phyloP scores from a whole-genome alignment of 30 jellyfish, hydroid and myxozoan genomes.

The Hydra vulgaris region DNA sequence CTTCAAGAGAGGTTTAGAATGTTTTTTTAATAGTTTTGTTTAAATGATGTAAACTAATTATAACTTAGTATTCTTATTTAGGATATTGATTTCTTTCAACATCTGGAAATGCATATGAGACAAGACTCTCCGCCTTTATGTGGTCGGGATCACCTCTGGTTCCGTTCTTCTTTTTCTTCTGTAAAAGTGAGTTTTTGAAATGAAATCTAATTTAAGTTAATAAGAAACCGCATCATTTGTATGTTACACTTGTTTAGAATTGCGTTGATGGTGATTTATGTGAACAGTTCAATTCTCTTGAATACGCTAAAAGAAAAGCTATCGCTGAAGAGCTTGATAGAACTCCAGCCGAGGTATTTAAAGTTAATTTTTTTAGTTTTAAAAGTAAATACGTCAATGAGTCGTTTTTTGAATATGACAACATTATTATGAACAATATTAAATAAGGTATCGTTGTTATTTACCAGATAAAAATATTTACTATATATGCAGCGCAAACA shows the following conservation, averaged over 20 bases:
- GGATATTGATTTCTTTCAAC: conserved; percentile 97
- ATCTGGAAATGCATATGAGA: conserved; percentile 89
- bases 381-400: neutral
- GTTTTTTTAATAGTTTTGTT: neutral
- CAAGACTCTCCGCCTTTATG: conserved; percentile 89
- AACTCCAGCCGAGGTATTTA: conserved; percentile 96
- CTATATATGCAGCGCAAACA: too few species aligned
- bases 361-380: neutral
- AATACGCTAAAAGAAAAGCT: conserved; percentile 58
- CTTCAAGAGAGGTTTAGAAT: neutral
- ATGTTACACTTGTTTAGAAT: conserved; percentile 24
- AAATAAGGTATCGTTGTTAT: too few species aligned
- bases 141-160: conserved; percentile 95
- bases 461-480: too few species aligned
- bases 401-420: too few species aligned
- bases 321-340: conserved; percentile 98
- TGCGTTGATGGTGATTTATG: conserved; percentile 96
- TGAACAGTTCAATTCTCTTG: conserved; percentile 96
- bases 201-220: neutral
- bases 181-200: conserved; percentile 49
- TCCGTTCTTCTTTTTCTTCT: conserved; percentile 78
- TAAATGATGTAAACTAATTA: too few species aligned
- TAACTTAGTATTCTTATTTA: neutral
- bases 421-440: too few species aligned
- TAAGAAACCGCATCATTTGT: neutral